A percentile compares a stretch with the other conserved stretches of the same genome.
These are phyloP conservation scores for Platyrinchus mystaceus DNA, from an alignment of 2,797 vertebrate species.

Conservation along the genomic window DNA sequence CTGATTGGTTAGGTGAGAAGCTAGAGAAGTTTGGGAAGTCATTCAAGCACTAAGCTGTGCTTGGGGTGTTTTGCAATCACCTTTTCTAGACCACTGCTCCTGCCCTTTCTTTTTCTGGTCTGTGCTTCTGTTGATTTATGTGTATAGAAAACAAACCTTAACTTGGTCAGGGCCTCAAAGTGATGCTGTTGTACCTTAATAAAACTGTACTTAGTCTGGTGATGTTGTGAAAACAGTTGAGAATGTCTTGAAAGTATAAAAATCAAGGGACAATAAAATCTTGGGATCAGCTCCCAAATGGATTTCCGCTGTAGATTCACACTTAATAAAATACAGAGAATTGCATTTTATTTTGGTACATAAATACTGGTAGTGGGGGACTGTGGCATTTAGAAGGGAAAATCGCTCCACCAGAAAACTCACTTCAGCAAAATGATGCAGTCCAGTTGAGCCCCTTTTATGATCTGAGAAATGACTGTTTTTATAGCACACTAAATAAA, in stretches of 20 bases:
- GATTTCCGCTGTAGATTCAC: constrained; percentile 34
- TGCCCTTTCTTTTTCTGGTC: background rate
- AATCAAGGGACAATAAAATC: constrained; percentile 59
- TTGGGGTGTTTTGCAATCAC: background rate
- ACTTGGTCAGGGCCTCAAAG: background rate
- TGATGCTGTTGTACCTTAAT: background rate
- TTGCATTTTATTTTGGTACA: constrained; percentile 59
- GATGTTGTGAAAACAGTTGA: background rate
- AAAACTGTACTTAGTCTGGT: background rate
- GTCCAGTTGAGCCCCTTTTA: constrained; percentile 70
- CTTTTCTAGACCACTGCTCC: background rate
- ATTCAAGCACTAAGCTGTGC: background rate
- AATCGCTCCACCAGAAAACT: constrained; percentile 42
- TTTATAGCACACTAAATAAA: constrained; percentile 79
- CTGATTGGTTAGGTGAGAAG: background rate
- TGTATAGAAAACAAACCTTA: background rate
- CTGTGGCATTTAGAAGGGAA: constrained; percentile 13
- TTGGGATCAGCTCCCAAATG: constrained; percentile 45
- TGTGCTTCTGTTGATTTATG: background rate
- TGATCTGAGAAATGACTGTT: constrained; percentile 74
- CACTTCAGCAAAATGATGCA: constrained; percentile 64
- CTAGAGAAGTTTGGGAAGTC: background rate
- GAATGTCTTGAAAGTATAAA: constrained; percentile 48
- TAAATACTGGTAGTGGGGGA: constrained; percentile 31
- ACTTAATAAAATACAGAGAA: constrained; percentile 69